These are phyloP conservation scores for Dreissena rostriformis DNA, from an alignment of 1,140 invertebrate species.

Conservation along the genomic window DNA sequence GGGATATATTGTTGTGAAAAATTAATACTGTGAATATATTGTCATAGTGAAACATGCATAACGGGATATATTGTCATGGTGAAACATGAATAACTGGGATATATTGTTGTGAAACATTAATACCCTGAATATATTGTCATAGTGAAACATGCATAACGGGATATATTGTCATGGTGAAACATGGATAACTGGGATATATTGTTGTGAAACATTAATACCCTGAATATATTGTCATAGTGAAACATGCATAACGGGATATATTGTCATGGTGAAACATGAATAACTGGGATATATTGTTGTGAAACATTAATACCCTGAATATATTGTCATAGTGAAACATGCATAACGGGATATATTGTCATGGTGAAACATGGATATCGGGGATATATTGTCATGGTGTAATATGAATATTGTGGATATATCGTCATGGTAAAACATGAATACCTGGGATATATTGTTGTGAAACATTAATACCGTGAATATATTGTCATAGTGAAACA, in stretches of 20 bases:
- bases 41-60: background rate
- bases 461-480: slow-evolving; percentile 35
- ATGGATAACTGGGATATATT: background rate
- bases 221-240: background rate
- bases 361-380: slow-evolving; percentile 41
- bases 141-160: slow-evolving; percentile 1
- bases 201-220: too few relatives aligned
- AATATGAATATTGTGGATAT: too few relatives aligned
- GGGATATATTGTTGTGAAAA: too few relatives aligned
- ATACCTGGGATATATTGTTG: slow-evolving; percentile 50
- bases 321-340: background rate
- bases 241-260: slow-evolving; percentile 23
- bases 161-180: slow-evolving; percentile 55
- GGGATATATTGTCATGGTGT: too few relatives aligned
- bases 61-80: slow-evolving; percentile 54
- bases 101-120: too few relatives aligned
- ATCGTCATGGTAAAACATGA: background rate
- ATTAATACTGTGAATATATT: too few relatives aligned
- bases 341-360: slow-evolving; percentile 44
- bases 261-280: slow-evolving; percentile 53
- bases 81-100: slow-evolving; percentile 18
- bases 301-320: too few relatives aligned
- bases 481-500: too few relatives aligned
- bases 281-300: background rate
- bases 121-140: background rate